These are phyloP conservation scores for Pangasius macronema DNA, from an alignment of 2,797 vertebrate genomes.

Conservation along the genomic window DNA sequence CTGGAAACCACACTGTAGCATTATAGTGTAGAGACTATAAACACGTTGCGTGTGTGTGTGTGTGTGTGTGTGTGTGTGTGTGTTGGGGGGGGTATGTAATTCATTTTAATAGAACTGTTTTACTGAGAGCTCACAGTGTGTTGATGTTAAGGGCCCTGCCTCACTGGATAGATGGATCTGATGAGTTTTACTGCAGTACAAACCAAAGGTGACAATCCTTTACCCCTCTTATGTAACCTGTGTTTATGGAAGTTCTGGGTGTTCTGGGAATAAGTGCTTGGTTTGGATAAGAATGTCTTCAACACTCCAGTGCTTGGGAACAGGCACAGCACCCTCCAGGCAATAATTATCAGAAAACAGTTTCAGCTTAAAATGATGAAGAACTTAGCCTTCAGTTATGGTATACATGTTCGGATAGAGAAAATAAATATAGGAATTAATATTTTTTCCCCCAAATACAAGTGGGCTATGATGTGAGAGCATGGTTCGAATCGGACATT, in stretches of 20 bases:
- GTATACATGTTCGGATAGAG: background rate
- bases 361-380: constrained; percentile 8
- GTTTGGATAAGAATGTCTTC: constrained; percentile 31
- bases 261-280: constrained; percentile 27
- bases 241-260: constrained; percentile 37
- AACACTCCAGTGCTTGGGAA: constrained; percentile 14
- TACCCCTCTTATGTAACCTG: constrained; percentile 24
- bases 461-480: background rate
- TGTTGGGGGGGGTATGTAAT: constrained; percentile 13
- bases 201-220: constrained; percentile 26
- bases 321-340: constrained; percentile 17
- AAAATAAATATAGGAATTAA: constrained; percentile 1
- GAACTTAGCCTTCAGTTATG: background rate
- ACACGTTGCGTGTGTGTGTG: constrained; percentile 31
- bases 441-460: background rate
- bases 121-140: constrained; percentile 24
- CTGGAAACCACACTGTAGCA: constrained; percentile 6
- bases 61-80: constrained; percentile 22
- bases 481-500: background rate
- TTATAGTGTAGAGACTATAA: constrained; percentile 32
- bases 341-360: constrained; percentile 19
- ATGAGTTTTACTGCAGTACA: constrained; percentile 29
- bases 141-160: constrained; percentile 38
- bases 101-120: constrained; percentile 18
- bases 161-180: constrained; percentile 29